Base-by-base conservation (phyloP, 2,113 vertebrate species). In the Scalopus aquaticus region DNA sequence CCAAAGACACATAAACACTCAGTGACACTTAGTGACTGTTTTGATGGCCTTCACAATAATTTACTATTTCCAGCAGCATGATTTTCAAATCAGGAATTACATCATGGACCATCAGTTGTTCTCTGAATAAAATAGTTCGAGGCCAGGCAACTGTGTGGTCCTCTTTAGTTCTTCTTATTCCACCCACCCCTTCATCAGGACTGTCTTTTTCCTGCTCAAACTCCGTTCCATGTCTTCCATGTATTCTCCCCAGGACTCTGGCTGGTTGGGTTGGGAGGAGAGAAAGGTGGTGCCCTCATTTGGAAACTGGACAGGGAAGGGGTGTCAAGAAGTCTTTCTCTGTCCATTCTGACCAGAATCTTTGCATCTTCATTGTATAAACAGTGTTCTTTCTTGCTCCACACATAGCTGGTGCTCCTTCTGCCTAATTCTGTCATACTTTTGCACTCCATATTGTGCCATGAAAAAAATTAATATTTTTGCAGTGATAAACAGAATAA, bases 391-490 rank as follows among this genome's bases (percentile, higher is more conserved):
- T 17, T 22, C 15, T 46, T 32, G 46, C 30, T 30, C 12, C 15
- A 11, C 8, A 3, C 3, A 0, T 4, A 35, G 9, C n/a, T 20
- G 20, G 42, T 16, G 20, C 12, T 26, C 2, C 28, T 51, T 69
- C 85, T 44, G n/a, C 26, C 16, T 24, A 42, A 60, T 12, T 80
- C 13, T 12, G 2, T 78, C 28, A 2, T 10, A 56, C 49, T 32
- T 26, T 77, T 82, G 78, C 19, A 60, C 24, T 73, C 72, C 30
- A 67, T 42, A 1, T 46, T 88, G 39, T 37, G 9, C 44, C 6
- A 12, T 70, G 20, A 30, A 80, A 62, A 58, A 54, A 60, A 51
- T 5, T 7, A 42, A 0, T 69, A 17, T 54, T 74, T 54, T 67
- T 65, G 46, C 3, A 46, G 6, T 32, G 35, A 79, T 77, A 64